These are phyloP conservation scores for Zaprionus obscuricornis DNA, from an alignment of 2,888 invertebrate species.

Conservation along the genomic window DNA sequence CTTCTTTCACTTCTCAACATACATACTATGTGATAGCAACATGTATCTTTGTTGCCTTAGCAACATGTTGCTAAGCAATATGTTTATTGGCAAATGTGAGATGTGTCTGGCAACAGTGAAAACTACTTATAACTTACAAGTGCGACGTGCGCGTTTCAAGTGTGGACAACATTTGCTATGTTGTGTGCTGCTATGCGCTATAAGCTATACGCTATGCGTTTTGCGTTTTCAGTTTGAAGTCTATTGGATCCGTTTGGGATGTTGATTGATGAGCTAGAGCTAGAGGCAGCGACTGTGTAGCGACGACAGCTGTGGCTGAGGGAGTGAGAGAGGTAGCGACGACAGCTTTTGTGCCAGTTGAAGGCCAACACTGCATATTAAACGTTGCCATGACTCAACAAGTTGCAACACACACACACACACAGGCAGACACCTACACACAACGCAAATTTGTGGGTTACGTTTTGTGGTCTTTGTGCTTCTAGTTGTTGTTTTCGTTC, in stretches of 20 bases:
- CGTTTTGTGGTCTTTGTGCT: constrained; percentile 11
- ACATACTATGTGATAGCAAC: constrained; percentile 27
- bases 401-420: constrained; percentile 60
- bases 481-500: not conserved
- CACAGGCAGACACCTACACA: constrained; percentile 9
- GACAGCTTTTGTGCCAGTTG: constrained; percentile 41
- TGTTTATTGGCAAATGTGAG: not conserved
- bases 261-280: constrained; percentile 66
- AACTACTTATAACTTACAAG: constrained; percentile 10
- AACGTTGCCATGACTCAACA: constrained; percentile 69
- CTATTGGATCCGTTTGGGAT: constrained; percentile 43
- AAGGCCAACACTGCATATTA: constrained; percentile 64
- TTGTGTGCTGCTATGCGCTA: no score
- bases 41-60: constrained; percentile 17
- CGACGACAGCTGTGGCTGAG: constrained; percentile 27
- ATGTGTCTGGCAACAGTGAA: constrained; percentile 11
- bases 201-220: no score
- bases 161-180: no score
- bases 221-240: no score
- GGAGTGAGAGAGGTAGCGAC: not conserved
- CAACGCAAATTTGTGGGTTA: constrained; percentile 23
- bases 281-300: no score
- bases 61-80: constrained; percentile 52
- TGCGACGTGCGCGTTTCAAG: no score
- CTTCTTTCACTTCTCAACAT: constrained; percentile 61